Percentiles rank a stretch among this genome's conserved stretches.
Evolutionary conservation across 2,888 invertebrate genomes (phyloP).

Genomic region (Reticulitermes lucifugus): DNA sequence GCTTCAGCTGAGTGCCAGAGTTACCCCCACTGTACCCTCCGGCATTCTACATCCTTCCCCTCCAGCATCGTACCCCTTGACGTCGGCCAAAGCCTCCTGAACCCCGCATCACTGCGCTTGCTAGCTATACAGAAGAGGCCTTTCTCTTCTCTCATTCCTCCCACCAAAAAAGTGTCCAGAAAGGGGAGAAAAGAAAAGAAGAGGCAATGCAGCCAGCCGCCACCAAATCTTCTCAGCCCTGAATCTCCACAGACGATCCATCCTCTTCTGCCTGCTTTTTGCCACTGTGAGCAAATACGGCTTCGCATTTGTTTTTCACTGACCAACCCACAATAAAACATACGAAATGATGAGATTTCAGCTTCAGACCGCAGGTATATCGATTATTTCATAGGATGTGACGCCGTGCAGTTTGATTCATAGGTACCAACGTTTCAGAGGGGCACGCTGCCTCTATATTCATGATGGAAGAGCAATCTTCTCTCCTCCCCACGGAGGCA

Average conservation of each 20-base stretch:
- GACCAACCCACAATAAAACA: neutral
- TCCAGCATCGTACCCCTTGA: neutral
- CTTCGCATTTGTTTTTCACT: neutral
- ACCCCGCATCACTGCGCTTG: neutral
- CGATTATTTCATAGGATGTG: no score
- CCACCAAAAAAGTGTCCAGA: slow-evolving; percentile 6
- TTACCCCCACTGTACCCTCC: neutral
- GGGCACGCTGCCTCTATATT: no score
- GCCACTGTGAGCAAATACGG: neutral
- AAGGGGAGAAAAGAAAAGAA: neutral
- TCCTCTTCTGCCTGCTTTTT: neutral
- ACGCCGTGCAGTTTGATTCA: no score
- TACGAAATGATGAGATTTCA: neutral
- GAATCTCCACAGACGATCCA: neutral
- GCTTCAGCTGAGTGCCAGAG: slow-evolving; percentile 28
- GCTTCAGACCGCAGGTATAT: no score
- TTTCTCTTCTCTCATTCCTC: neutral
- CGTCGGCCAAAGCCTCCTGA: neutral
- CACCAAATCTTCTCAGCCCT: neutral
- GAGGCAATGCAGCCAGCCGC: neutral
- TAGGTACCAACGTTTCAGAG: no score
- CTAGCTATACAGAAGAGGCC: neutral
- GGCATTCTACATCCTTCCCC: neutral
- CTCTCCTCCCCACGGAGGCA: no score
- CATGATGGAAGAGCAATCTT: no score